Conservation (phyloP, 2,797 vertebrate genomes). For the Tapera naevia region DNA sequence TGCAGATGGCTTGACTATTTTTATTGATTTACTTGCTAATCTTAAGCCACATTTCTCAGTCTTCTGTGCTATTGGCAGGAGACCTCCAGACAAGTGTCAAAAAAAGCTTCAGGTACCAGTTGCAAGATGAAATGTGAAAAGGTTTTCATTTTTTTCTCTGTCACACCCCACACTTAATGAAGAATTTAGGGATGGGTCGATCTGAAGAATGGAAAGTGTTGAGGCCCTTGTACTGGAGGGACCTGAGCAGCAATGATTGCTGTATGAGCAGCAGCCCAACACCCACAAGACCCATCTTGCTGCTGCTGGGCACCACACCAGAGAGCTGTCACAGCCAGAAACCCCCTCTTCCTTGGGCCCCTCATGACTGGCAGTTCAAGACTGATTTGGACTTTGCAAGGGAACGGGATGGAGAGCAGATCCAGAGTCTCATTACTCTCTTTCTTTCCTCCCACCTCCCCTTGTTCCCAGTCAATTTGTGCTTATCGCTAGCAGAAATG, state of each 20-base stretch:
- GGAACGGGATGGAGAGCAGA: neutral
- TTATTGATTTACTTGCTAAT: slow-evolving; percentile 37
- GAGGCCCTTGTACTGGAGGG: neutral
- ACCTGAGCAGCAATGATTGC: neutral
- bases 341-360: neutral
- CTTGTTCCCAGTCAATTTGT: neutral
- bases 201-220: neutral
- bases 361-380: neutral
- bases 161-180: neutral
- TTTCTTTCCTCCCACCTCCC: neutral
- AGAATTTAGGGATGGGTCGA: neutral
- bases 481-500: neutral
- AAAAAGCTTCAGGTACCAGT: slow-evolving; percentile 28
- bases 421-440: neutral
- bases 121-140: slow-evolving; percentile 20
- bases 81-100: neutral
- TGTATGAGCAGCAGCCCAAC: neutral
- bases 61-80: slow-evolving; percentile 22
- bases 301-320: neutral
- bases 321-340: neutral
- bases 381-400: neutral
- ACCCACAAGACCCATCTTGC: neutral
- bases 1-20: slow-evolving; percentile 13
- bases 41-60: slow-evolving; percentile 33
- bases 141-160: slow-evolving; percentile 6